Percentiles rank a stretch among this genome's conserved stretches.
Conservation (phyloP, 2,113 vertebrate genomes). For the Fregata magnificens region DNA sequence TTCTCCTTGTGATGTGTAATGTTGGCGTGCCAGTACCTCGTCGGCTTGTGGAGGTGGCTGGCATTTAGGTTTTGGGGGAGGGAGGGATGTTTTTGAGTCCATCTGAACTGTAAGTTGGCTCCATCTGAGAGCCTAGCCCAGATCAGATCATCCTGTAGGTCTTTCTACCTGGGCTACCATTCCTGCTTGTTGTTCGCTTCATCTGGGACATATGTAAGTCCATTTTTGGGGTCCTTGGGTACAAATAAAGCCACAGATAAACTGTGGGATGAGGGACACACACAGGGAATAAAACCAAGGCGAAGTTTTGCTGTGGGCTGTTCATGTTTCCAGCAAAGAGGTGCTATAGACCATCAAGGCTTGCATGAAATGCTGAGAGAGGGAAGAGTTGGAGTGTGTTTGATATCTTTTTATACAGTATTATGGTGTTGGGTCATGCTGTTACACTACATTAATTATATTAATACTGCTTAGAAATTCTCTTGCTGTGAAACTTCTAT, state of each 20-base stretch:
- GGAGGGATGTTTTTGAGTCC: neutral
- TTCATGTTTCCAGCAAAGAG: neutral
- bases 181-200: neutral
- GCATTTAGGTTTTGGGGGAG: neutral
- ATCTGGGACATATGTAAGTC: accelerated
- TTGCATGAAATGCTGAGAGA: neutral
- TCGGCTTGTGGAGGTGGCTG: neutral
- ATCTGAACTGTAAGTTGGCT: neutral
- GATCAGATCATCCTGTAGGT: neutral
- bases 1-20: neutral
- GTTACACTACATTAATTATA: conserved; percentile 15
- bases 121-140: neutral
- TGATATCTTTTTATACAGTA: neutral
- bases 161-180: neutral
- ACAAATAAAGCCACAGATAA: neutral
- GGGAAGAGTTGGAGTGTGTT: neutral
- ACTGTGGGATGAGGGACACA: neutral
- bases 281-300: neutral
- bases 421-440: neutral
- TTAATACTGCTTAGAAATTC: neutral
- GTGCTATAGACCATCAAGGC: neutral
- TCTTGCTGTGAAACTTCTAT: conserved; percentile 8
- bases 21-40: neutral
- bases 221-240: neutral
- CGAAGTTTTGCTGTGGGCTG: neutral